Percentiles rank a stretch among this genome's conserved stretches.
These are phyloP conservation scores for Metellina segmentata DNA, from an alignment of 2,888 invertebrate genomes.

Conservation along the genomic window DNA sequence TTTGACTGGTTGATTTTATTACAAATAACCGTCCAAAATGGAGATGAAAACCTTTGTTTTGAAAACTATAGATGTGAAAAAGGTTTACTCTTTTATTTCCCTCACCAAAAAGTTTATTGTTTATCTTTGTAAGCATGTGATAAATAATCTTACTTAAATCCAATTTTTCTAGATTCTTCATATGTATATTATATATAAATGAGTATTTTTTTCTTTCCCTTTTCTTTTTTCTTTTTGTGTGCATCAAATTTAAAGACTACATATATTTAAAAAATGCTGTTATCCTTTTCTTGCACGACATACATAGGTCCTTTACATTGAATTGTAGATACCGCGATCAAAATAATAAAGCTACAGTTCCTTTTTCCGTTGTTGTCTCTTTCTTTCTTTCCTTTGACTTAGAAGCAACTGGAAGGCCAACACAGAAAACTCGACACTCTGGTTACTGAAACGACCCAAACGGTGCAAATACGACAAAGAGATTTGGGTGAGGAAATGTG, in stretches of 20 bases:
- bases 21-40: slow-evolving; percentile 74
- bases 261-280: slow-evolving; percentile 64
- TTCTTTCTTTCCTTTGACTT: not conserved
- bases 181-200: slow-evolving; percentile 18
- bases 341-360: slow-evolving; percentile 76
- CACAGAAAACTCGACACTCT: too few relatives aligned
- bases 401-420: too few relatives aligned
- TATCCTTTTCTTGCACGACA: slow-evolving; percentile 76
- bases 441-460: too few relatives aligned
- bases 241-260: slow-evolving; percentile 62
- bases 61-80: slow-evolving; percentile 71
- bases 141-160: slow-evolving; percentile 50
- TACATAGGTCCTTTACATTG: slow-evolving; percentile 75
- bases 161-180: slow-evolving; percentile 67
- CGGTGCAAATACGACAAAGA: too few relatives aligned
- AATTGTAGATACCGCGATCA: slow-evolving; percentile 76
- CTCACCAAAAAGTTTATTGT: slow-evolving; percentile 65
- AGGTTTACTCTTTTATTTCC: slow-evolving; percentile 60
- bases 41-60: slow-evolving; percentile 64
- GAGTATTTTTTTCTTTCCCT: slow-evolving; percentile 11
- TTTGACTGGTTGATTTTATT: slow-evolving; percentile 73
- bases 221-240: slow-evolving; percentile 55
- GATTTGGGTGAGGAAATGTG: too few relatives aligned
- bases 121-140: slow-evolving; percentile 73
- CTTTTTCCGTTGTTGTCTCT: slow-evolving; percentile 60